Evolutionary conservation across 2,797 vertebrate genomes (phyloP).

Genomic region (Malurus splendens): DNA sequence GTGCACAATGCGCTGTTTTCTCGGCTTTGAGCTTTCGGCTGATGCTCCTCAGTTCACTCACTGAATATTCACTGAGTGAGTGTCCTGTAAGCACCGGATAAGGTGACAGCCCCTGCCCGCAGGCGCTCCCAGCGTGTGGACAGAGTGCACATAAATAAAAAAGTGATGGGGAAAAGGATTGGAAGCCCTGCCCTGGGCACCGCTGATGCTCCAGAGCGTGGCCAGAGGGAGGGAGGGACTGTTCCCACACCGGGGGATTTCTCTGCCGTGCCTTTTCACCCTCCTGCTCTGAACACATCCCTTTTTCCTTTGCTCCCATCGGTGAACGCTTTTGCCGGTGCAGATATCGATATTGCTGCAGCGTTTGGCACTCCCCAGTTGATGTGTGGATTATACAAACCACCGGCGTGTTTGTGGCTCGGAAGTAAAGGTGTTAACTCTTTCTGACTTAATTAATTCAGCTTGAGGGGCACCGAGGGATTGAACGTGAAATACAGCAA

Average conservation of each 20-base stretch:
- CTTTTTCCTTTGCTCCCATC: background rate
- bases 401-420: background rate
- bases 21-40: background rate
- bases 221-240: background rate
- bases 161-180: accelerated
- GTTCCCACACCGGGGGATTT: accelerated
- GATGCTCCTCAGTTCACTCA: background rate
- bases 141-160: background rate
- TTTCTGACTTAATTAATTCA: slow-evolving; percentile 18
- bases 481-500: slow-evolving; percentile 24
- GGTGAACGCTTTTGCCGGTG: background rate
- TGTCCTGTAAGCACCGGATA: accelerated
- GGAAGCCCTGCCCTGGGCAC: background rate
- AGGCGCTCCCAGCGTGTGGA: background rate
- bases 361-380: background rate
- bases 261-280: background rate
- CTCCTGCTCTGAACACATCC: accelerated
- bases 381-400: background rate
- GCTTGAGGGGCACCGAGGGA: slow-evolving; percentile 22
- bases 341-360: slow-evolving; percentile 8
- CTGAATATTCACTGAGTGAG: background rate
- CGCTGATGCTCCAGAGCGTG: accelerated
- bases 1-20: accelerated
- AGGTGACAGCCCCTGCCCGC: background rate
- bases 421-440: slow-evolving; percentile 31